phyloP scores from a whole-genome alignment of 2,797 vertebrate genomes.

The Silurus lanzhouensis region DNA sequence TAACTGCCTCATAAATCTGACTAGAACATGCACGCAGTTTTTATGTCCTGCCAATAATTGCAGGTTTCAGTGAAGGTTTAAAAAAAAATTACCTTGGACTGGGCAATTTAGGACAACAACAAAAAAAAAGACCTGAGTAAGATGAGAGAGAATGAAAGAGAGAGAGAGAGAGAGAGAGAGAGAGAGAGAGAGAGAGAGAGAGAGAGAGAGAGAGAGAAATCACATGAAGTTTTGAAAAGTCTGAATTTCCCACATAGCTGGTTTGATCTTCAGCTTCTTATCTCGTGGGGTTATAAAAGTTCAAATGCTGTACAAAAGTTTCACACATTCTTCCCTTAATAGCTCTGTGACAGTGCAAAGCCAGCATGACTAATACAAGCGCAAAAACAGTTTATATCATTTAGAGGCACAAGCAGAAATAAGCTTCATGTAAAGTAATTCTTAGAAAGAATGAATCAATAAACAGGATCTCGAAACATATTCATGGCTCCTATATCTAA shows the following conservation, averaged over 20 bases:
- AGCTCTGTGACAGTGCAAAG: not conserved
- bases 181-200: too few relatives aligned
- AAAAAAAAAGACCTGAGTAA: not conserved
- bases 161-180: too few relatives aligned
- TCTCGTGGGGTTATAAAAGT: constrained; percentile 21
- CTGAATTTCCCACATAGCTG: constrained; percentile 20
- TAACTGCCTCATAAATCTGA: constrained; percentile 4
- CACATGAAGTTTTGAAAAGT: constrained; percentile 8
- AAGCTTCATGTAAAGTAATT: not conserved
- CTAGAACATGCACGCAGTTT: not conserved
- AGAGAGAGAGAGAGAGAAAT: not conserved
- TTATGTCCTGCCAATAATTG: not conserved
- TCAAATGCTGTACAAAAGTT: not conserved
- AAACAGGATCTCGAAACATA: not conserved
- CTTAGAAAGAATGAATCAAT: not conserved
- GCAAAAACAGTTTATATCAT: not conserved
- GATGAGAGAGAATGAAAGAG: not conserved
- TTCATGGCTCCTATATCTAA: not conserved
- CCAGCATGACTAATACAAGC: not conserved
- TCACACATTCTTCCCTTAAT: constrained; percentile 15
- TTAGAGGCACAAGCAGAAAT: not conserved
- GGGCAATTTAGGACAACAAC: not conserved
- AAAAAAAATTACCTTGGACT: not conserved
- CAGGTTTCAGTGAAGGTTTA: not conserved
- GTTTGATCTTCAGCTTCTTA: constrained; percentile 26